Evolutionary conservation across 2,113 vertebrate genomes (phyloP), one percentile per base, ranked within the genome.

Genomic region (Clarias magur): DNA sequence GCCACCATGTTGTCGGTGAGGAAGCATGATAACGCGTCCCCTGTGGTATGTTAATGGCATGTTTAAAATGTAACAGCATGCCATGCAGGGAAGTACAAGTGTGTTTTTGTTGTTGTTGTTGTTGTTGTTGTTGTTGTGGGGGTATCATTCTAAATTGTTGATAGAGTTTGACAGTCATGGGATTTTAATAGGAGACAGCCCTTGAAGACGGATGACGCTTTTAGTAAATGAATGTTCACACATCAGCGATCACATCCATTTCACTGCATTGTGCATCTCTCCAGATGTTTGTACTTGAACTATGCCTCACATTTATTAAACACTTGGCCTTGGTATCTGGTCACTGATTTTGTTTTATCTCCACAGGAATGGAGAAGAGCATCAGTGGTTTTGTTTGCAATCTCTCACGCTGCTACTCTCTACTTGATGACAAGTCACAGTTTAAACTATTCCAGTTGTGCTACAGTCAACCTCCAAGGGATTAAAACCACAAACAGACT

Each of bases 1-100:
- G 94, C 23, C 91, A 93, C 13, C 48, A 92, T 92, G 93, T 89
- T 91, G 91, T 94, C 87, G 90, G 92, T 90, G 91, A 91, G 87
- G 91, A 93, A 93, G 93, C 91, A 90, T 89, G 92, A 92, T 93
- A 93, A 93, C 68, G 86, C 93, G 90, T 85, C 91, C 83, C 90
- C 85, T 94, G 91, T 89, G 93, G 94, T 88, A 92, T 89, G 92
- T 87, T 94, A 92, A 93, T 92, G 80, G 92, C 89, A 92, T 63
- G 89, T 88, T 92, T 91, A 85, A 86, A 91, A 85, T 89, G 88
- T 88, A 86, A 82, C 65, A 79, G 86, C 88, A 90, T 76, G 87
- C 86, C 89, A 81, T 91, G 85, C 84, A 86, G 90, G 92, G 93
- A 94, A 93, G 92, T 90, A 87, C 89, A 87, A 85, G 88, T 89